These are phyloP conservation scores for Parapsyche elsis DNA, from an alignment of 1,140 invertebrate species.

Conservation along the genomic window DNA sequence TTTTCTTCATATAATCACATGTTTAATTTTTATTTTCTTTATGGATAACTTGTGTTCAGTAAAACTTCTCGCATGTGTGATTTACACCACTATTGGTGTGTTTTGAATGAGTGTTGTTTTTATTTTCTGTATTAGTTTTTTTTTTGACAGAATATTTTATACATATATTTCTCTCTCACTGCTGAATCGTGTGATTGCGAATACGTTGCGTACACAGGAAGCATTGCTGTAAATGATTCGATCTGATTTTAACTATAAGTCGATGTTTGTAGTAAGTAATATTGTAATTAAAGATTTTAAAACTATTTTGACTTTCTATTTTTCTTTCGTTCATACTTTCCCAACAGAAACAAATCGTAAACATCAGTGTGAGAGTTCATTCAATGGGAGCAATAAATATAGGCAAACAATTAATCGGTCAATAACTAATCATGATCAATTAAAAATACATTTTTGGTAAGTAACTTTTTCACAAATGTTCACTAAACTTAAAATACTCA, in stretches of 20 bases:
- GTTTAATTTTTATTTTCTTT: neutral
- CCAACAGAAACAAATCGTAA: too few species aligned
- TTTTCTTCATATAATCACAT: neutral
- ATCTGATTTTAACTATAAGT: slow-evolving; percentile 55
- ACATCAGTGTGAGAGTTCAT: too few species aligned
- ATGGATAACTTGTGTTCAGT: neutral
- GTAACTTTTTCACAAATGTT: too few species aligned
- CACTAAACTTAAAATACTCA: too few species aligned
- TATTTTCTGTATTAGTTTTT: slow-evolving; percentile 5
- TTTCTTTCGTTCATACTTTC: neutral
- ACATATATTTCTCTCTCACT: slow-evolving; percentile 7
- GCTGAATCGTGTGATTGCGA: slow-evolving; percentile 13
- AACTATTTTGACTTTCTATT: slow-evolving; percentile 44
- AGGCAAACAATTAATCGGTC: too few species aligned
- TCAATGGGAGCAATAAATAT: too few species aligned
- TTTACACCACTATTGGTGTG: neutral
- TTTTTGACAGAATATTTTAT: slow-evolving; percentile 33
- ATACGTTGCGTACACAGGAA: slow-evolving; percentile 5
- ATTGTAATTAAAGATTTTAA: slow-evolving; percentile 57
- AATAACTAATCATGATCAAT: too few species aligned
- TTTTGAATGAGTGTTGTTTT: slow-evolving; percentile 11
- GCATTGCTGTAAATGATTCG: slow-evolving; percentile 55
- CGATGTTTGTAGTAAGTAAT: slow-evolving; percentile 57
- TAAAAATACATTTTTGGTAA: too few species aligned
- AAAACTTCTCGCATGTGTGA: neutral